Percentiles rank a stretch among this genome's conserved stretches.
Evolutionary conservation across 1,140 invertebrate genomes (phyloP).

Genomic region (Ostrea denselamellosa): DNA sequence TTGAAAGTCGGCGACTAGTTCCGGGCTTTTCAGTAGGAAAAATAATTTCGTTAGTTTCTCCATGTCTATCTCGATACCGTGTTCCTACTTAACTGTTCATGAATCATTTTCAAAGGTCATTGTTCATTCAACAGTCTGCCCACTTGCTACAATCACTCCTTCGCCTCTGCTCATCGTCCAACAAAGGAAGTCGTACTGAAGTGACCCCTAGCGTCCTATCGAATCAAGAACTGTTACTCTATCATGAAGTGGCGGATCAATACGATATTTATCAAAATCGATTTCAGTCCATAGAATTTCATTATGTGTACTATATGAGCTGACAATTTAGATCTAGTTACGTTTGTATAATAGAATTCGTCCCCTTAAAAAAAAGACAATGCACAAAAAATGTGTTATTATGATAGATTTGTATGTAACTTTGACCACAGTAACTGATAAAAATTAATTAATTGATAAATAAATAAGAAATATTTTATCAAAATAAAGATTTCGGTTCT

Average conservation of each 20-base stretch:
- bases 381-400: too few relatives aligned
- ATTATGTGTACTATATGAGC: not conserved
- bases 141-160: not conserved
- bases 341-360: not conserved
- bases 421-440: too few relatives aligned
- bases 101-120: not conserved
- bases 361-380: too few relatives aligned
- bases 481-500: too few relatives aligned
- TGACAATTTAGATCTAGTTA: not conserved
- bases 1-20: slow-evolving; percentile 60
- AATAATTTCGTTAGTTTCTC: not conserved
- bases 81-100: not conserved
- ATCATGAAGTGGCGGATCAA: not conserved
- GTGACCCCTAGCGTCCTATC: not conserved
- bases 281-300: too few relatives aligned
- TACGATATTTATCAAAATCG: too few relatives aligned
- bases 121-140: not conserved
- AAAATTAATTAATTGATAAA: too few relatives aligned
- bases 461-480: too few relatives aligned
- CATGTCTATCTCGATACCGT: not conserved
- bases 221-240: not conserved
- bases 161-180: not conserved
- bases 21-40: slow-evolving; percentile 46
- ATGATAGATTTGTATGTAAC: too few relatives aligned
- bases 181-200: slow-evolving; percentile 1